Conservation (phyloP, 2,113 vertebrate genomes). For the Mormoops blainvillei region DNA sequence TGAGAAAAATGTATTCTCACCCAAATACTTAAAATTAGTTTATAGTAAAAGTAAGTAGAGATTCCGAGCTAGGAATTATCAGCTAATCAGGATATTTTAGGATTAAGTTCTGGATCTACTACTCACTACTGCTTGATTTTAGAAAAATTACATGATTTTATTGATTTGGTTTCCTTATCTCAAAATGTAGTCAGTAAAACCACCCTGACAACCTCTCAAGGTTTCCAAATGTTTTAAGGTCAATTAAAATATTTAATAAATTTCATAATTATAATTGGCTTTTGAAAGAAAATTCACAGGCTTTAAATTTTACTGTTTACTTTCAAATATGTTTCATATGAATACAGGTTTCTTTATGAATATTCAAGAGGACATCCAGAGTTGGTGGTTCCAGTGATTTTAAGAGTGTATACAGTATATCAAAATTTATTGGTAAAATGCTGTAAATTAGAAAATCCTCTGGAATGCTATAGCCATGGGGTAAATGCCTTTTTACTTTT, state of each 20-base stretch:
- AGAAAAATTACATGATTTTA: not conserved
- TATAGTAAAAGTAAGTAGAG: not conserved
- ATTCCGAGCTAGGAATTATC: not conserved
- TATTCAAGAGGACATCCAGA: conserved; percentile 75
- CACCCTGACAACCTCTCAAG: not conserved
- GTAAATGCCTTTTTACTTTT: conserved; percentile 35
- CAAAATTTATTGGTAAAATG: conserved; percentile 70
- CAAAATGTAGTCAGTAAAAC: not conserved
- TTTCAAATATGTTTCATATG: not conserved
- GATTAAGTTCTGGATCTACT: not conserved
- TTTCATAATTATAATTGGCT: not conserved
- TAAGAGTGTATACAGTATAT: conserved; percentile 62
- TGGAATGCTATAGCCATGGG: conserved; percentile 59
- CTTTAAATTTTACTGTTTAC: conserved; percentile 19
- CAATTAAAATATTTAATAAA: not conserved
- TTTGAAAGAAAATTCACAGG: not conserved
- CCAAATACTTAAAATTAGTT: conserved; percentile 8
- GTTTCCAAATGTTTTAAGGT: not conserved
- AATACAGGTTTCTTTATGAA: conserved; percentile 72
- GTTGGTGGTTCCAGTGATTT: conserved; percentile 60
- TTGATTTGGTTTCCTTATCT: conserved; percentile 6
- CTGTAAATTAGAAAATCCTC: conserved; percentile 58
- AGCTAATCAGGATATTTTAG: not conserved
- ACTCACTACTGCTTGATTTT: not conserved
- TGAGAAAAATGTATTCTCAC: not conserved